These are phyloP conservation scores for Craterocephalus amniculus DNA, from an alignment of 2,797 vertebrate species.

Conservation along the genomic window DNA sequence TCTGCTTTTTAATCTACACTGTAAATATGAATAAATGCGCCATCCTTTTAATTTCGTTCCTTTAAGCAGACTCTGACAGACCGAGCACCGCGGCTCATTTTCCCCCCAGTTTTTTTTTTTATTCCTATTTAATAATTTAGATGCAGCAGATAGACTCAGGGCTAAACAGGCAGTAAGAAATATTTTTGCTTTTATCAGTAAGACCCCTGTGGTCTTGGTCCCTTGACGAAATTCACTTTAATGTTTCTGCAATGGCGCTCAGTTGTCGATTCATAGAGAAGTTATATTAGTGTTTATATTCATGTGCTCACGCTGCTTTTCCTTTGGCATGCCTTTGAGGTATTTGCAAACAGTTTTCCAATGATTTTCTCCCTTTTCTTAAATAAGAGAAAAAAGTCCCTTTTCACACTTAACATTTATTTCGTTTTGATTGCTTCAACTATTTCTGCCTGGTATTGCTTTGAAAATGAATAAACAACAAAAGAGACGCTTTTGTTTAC, in stretches of 20 bases:
- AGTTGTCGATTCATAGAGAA: slow-evolving; percentile 1
- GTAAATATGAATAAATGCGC: slow-evolving; percentile 43
- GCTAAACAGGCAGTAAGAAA: slow-evolving; percentile 15
- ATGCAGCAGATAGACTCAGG: slow-evolving; percentile 36
- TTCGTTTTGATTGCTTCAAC: not conserved
- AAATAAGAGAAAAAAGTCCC: not conserved
- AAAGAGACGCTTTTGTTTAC: slow-evolving; percentile 27
- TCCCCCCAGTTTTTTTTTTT: slow-evolving; percentile 7
- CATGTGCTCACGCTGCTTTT: not conserved
- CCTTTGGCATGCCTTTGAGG: slow-evolving; percentile 2
- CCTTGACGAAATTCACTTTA: slow-evolving; percentile 46
- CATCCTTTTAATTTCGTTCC: slow-evolving; percentile 9
- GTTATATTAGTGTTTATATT: slow-evolving; percentile 17
- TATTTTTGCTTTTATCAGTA: slow-evolving; percentile 41
- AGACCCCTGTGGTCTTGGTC: slow-evolving; percentile 50
- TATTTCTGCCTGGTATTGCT: not conserved
- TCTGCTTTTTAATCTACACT: not conserved
- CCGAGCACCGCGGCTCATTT: slow-evolving; percentile 18
- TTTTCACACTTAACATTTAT: not conserved
- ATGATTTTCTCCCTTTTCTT: not conserved
- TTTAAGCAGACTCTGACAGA: slow-evolving; percentile 26
- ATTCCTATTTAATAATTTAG: slow-evolving; percentile 63
- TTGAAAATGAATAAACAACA: not conserved
- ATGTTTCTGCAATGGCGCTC: slow-evolving; percentile 22
- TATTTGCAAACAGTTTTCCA: slow-evolving; percentile 23